Conservation (phyloP, 2,888 invertebrate genomes). For the Brachypalpus laphriformis region DNA sequence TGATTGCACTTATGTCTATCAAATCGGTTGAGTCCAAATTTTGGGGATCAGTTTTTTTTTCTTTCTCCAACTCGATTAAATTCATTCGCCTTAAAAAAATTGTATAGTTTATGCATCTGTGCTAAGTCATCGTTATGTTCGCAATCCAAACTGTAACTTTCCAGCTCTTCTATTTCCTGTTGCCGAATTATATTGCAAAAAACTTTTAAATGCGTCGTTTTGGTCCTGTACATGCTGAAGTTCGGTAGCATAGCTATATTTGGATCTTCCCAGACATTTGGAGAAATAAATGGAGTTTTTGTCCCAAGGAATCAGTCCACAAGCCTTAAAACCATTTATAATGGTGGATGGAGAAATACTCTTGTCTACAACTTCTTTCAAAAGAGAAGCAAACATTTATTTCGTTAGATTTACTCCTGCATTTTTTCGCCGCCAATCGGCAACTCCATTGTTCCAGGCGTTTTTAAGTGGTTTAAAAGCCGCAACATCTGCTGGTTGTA, state of each 20-base stretch:
- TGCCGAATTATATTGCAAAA: background rate
- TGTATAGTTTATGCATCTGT: background rate
- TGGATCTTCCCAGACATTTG: slow-evolving; percentile 12
- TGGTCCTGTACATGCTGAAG: background rate
- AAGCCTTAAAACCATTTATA: slow-evolving; percentile 11
- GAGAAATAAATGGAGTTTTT: slow-evolving; percentile 15
- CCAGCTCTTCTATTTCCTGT: background rate
- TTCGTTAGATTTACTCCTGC: slow-evolving; percentile 13
- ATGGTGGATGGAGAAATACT: slow-evolving; percentile 19
- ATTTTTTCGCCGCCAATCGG: slow-evolving; percentile 22
- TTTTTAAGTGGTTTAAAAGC: slow-evolving; percentile 26
- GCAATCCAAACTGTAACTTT: background rate
- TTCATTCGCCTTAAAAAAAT: background rate
- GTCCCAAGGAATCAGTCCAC: slow-evolving; percentile 11
- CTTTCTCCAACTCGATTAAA: background rate
- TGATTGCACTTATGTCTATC: background rate
- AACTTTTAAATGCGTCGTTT: background rate
- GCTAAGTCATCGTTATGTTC: no score
- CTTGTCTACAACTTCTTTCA: slow-evolving; percentile 2
- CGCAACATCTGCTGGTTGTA: slow-evolving; percentile 21
- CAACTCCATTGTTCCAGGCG: slow-evolving; percentile 8
- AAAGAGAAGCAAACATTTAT: background rate
- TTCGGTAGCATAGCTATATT: background rate
- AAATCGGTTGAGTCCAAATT: background rate
- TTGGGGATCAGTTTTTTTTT: slow-evolving; percentile 1